Evolutionary conservation across 2,113 vertebrate species (phyloP).

Genomic region (Oxyruncus cristatus): DNA sequence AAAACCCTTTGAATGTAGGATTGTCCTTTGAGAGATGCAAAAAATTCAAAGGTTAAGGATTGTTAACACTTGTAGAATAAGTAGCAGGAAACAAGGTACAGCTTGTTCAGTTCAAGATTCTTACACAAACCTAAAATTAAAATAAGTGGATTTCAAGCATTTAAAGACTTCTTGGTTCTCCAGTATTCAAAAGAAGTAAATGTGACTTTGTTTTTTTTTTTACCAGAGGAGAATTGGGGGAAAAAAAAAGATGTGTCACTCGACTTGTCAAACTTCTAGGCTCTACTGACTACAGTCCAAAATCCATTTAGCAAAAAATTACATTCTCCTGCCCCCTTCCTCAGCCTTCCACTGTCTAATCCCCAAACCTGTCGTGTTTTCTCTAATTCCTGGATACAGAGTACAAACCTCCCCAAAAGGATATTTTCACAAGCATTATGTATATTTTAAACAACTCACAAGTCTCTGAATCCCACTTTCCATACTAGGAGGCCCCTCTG

Average conservation of each 20-base stretch:
- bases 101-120: background rate
- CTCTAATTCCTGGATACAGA: background rate
- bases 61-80: background rate
- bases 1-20: background rate
- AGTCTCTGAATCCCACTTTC: background rate
- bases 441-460: background rate
- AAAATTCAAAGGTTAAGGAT: background rate
- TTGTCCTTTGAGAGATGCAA: background rate
- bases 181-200: background rate
- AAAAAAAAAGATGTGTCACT: background rate
- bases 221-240: background rate
- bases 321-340: background rate
- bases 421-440: background rate
- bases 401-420: background rate
- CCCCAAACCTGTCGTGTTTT: background rate
- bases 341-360: background rate
- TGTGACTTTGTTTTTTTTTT: background rate
- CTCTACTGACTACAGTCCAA: background rate
- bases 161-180: background rate
- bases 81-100: background rate
- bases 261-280: background rate
- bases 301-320: background rate
- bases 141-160: background rate
- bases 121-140: background rate
- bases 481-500: background rate